phyloP scores from a whole-genome alignment of 2,113 vertebrate species.

The Boulengeromyrus knoepffleri region DNA sequence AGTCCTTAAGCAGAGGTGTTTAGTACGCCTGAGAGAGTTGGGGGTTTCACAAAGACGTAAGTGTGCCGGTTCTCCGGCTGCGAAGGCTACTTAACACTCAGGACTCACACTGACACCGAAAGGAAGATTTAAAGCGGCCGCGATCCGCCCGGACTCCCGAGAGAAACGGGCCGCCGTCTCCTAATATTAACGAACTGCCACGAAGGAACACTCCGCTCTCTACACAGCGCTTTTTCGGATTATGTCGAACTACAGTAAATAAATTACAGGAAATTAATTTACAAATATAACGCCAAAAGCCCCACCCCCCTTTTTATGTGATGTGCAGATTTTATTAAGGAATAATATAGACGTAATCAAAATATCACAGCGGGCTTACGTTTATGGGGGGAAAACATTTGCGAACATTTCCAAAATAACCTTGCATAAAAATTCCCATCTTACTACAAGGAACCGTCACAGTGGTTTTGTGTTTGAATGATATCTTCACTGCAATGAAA shows the following conservation, averaged over 20 bases:
- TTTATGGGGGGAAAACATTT: background rate
- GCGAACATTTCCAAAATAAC: background rate
- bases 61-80: slow-evolving; percentile 45
- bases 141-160: slow-evolving; percentile 41
- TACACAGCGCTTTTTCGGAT: background rate
- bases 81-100: slow-evolving; percentile 44
- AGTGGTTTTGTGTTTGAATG: background rate
- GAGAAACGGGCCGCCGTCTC: background rate
- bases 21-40: slow-evolving; percentile 40
- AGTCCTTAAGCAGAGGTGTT: slow-evolving; percentile 38
- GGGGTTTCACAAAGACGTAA: slow-evolving; percentile 49
- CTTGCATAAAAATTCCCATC: too few species aligned
- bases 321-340: background rate
- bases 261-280: background rate
- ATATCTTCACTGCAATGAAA: background rate
- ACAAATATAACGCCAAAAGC: background rate
- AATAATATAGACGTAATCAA: background rate
- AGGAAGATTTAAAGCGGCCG: slow-evolving; percentile 48
- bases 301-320: background rate
- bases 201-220: background rate
- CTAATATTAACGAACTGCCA: slow-evolving; percentile 26
- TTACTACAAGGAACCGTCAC: background rate
- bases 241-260: background rate
- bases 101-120: slow-evolving; percentile 56
- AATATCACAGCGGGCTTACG: background rate